Percentiles rank a stretch among this genome's conserved stretches.
Evolutionary conservation across 2,113 vertebrate species (phyloP).

Genomic region (mouse (Mus musculus)): GRCm39 chr13:35649001-35649500

Average conservation of each 20-base stretch:
- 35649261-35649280: neutral
- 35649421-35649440: neutral
- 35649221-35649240: neutral
- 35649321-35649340: neutral
- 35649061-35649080: neutral
- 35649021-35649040: neutral
- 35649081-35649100: neutral
- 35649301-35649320: neutral
- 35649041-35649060: neutral
- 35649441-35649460: no score
- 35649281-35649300: neutral
- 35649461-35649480: neutral
- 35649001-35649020: neutral
- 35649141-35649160: neutral
- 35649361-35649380: neutral
- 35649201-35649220: neutral
- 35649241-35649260: neutral
- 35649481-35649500: neutral
- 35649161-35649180: neutral
- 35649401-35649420: neutral
- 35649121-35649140: slow-evolving; percentile 16
- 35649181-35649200: neutral
- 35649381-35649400: neutral
- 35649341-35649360: neutral
- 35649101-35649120: neutral